Evolutionary conservation across 2,797 vertebrate species (phyloP).

Genomic region (Bryconaethiops microstoma): DNA sequence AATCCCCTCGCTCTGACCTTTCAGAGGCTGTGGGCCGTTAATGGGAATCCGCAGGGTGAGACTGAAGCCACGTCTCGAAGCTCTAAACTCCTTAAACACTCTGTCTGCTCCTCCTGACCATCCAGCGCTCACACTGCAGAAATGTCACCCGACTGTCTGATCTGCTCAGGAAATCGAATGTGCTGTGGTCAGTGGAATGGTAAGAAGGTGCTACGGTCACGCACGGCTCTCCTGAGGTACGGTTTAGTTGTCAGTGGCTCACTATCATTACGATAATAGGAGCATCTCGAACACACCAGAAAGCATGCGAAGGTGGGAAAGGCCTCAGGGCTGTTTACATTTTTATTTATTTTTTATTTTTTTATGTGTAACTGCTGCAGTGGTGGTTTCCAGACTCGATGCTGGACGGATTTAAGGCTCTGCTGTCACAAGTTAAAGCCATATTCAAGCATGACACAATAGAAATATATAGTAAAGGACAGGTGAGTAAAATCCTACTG

Average conservation of each 20-base stretch:
- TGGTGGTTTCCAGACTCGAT: conserved; percentile 13
- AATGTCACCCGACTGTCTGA: conserved; percentile 45
- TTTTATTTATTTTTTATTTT: too few relatives aligned
- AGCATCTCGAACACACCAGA: neutral
- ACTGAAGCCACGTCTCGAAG: conserved; percentile 24
- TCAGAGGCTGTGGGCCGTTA: conserved; percentile 20
- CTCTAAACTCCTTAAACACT: conserved; percentile 28
- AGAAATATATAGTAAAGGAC: neutral
- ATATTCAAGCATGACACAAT: neutral
- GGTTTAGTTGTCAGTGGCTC: conserved; percentile 26
- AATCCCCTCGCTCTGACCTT: conserved; percentile 38
- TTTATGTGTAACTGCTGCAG: conserved; percentile 11
- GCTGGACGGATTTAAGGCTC: conserved; percentile 7
- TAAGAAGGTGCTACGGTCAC: conserved; percentile 4
- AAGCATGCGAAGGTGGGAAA: neutral
- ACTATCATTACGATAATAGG: neutral
- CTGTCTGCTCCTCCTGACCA: conserved; percentile 1
- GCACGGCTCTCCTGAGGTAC: conserved; percentile 13
- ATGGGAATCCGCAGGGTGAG: conserved; percentile 33
- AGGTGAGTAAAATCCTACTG: neutral
- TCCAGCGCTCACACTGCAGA: conserved; percentile 9
- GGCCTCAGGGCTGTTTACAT: conserved; percentile 4
- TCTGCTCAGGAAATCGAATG: conserved; percentile 41
- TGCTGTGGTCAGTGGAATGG: conserved; percentile 38
- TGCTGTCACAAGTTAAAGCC: neutral